Base-by-base conservation (phyloP, 2,888 invertebrate genomes). In the Meghimatium bilineatum region DNA sequence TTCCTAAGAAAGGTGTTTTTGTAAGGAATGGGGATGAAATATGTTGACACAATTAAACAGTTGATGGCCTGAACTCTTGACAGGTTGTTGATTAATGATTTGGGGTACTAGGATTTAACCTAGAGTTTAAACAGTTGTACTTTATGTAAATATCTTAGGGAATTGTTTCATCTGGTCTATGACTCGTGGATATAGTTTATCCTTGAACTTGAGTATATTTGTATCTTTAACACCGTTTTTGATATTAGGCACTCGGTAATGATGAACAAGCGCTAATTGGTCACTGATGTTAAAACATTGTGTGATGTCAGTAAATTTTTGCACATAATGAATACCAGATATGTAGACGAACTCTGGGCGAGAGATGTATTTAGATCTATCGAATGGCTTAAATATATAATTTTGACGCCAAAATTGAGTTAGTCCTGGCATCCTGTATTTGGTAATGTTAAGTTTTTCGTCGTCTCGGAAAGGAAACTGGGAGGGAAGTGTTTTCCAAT, bases 321-420 rank as follows among this genome's bases (percentile, higher is more conserved):
- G 66, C 23, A 29, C 78, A 49, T 38, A 44, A 49, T 78, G 78
- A 67, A 78, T 32, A 6, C 78, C 78, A 12, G 63, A 1, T 17
- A 1, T 66, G 32, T 67, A 67, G 1, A 78, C 67, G 1, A 29
- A n/a, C 32, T 66, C 67, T 8, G 78, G 78, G 2, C 78, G 66
- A 32, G 63, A 29, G 1, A 78, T 44, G 17, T 66, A 63, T 32
- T 78, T 78, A 0, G 78, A 29, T 32, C 78, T 26, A 0, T 29
- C 23, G 1, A 5, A 1, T 2, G 1, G 0, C 5, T 26, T 29
- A 34, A 23, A 34, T n/a, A 63, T 63, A 14, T 36, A 5, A 20
- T 34, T 1, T 0, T 0, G 0, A 1, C 63, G 76, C 60, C n/a
- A 34, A 26, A 63, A 10, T 17, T 63, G 60, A 2, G 63, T 38